phyloP scores from a whole-genome alignment of 2,797 vertebrate species.

The Cryptoprocta ferox region DNA sequence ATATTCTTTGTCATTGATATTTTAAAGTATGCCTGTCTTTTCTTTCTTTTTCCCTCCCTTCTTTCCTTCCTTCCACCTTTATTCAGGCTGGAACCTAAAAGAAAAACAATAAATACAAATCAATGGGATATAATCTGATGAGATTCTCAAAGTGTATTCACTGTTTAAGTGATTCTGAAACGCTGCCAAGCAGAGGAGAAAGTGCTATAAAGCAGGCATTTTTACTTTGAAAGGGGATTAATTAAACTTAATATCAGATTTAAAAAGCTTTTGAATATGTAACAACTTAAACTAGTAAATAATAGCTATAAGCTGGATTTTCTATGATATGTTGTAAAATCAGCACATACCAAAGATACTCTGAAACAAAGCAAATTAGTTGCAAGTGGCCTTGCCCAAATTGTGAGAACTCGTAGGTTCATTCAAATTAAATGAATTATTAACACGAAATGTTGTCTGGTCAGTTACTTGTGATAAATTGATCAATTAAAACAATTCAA shows the following conservation, averaged over 20 bases:
- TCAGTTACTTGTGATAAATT: not conserved
- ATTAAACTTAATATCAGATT: constrained; percentile 1
- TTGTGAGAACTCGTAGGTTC: not conserved
- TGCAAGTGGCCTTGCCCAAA: not conserved
- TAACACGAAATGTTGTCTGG: not conserved
- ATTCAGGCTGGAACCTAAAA: not conserved
- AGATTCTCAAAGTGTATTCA: not conserved
- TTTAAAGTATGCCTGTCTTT: not conserved
- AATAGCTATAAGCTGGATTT: constrained; percentile 7
- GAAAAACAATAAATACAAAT: not conserved
- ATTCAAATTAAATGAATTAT: constrained; percentile 35
- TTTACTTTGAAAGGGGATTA: not conserved
- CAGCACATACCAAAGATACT: not conserved
- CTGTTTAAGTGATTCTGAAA: not conserved
- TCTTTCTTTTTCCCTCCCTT: not conserved
- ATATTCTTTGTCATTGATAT: not conserved
- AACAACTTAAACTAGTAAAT: constrained; percentile 21
- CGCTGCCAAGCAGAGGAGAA: not conserved
- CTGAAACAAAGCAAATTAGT: constrained; percentile 20
- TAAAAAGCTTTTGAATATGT: not conserved
- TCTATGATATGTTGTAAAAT: not conserved
- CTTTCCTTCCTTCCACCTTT: not conserved
- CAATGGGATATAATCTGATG: not conserved
- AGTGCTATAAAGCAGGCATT: not conserved
- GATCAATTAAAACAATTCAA: not conserved